Evolutionary conservation across 2,888 invertebrate species (phyloP), one percentile per base, ranked within the genome.

Genomic region (Eristalis pertinax): DNA sequence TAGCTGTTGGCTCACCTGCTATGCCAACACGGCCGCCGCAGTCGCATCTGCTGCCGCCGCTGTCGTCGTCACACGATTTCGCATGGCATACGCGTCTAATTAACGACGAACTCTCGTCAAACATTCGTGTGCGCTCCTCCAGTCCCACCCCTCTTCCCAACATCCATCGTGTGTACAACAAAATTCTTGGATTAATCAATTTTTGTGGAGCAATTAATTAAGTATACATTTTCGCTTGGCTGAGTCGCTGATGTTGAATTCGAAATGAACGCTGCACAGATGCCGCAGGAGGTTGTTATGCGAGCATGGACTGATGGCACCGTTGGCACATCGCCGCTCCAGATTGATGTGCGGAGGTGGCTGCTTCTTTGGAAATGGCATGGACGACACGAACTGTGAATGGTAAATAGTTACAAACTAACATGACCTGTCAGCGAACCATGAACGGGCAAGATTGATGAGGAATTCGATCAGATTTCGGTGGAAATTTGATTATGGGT

Each of bases 201-300:
- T 85, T 85, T 85, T 85, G 85, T 77, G 63, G 81, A 81, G 81
- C 81, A 81, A 81, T 85, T 85, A 85, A 85, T 85, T 85, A 85
- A 80, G 81, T 77, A 50, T 50, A 73, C 72, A 24, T 81, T 85
- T 68, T 81, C 72, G 76, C 68, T 76, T 68, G 35, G 81, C 58
- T 62, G 74, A 29, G 74, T 41, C 63, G 72, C 50, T 77, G 29
- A 62, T 26, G 64, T 10, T 56, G 82, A 83, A 83, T 83, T 68
- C 77, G 41, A 77, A 77, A 77, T 83, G 67, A 77, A 72, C 24
- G 26, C 13, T 26, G 26, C 19, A 19, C 19, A n/a, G 7, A 19
- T 50, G 50, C 50, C 8, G 19, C 4, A n/a, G n/a, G 43, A n/a
- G 43, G n/a, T n/a, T 43, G 43, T 43, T 43, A 43, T n/a, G 43